Conservation (phyloP, 2,888 invertebrate genomes). For the Eretmocerus hayati region DNA sequence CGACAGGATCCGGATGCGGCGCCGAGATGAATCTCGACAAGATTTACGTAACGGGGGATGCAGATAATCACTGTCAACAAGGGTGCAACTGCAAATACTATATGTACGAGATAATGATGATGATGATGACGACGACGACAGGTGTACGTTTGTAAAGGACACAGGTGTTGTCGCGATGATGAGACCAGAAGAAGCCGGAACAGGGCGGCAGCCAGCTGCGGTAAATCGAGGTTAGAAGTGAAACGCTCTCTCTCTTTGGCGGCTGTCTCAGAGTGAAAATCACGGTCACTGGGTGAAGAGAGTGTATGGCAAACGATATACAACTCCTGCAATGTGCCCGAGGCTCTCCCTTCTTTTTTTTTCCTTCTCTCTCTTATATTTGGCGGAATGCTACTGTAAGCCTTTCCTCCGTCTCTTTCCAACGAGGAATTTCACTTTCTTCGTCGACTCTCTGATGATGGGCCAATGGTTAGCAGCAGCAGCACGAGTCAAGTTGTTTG, state of each 20-base stretch:
- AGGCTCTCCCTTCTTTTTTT: slow-evolving; percentile 13
- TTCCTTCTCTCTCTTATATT: not conserved
- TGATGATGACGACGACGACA: not conserved
- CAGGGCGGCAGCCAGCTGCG: not conserved
- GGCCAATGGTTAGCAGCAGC: no score
- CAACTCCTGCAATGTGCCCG: no score
- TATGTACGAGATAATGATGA: not conserved
- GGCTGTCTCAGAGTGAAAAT: slow-evolving; percentile 29
- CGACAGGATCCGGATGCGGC: no score
- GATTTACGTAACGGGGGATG: no score
- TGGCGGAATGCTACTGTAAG: not conserved
- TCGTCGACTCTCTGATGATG: not conserved
- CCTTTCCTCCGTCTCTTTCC: not conserved
- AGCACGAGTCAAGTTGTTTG: no score
- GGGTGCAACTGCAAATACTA: no score
- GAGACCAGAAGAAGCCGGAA: slow-evolving; percentile 12
- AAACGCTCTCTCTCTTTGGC: slow-evolving; percentile 29
- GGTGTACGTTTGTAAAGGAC: not conserved
- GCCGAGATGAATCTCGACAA: no score
- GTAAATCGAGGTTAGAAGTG: slow-evolving; percentile 45
- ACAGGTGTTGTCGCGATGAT: not conserved
- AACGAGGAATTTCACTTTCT: slow-evolving; percentile 20
- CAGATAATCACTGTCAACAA: no score
- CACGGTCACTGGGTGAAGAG: slow-evolving; percentile 33
- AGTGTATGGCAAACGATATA: no score